Evolutionary conservation across 2,888 invertebrate species (phyloP).

Genomic region (Phragmatobia fuliginosa): DNA sequence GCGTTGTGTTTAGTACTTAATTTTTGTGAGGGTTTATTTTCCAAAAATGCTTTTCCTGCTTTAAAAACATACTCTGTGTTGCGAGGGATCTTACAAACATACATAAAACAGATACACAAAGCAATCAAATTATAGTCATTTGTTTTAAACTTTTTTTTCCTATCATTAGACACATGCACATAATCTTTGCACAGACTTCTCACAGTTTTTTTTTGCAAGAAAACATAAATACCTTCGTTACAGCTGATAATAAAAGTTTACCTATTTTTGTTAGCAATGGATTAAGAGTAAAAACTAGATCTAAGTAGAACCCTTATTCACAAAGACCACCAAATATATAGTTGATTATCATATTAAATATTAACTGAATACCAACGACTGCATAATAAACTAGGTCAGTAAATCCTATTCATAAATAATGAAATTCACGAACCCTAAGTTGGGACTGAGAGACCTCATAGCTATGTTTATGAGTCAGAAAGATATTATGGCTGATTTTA

Average conservation of each 20-base stretch:
- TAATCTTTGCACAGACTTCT: too few relatives aligned
- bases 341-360: neutral
- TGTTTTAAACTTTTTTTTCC: too few relatives aligned
- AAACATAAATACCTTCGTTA: too few relatives aligned
- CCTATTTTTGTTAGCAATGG: neutral
- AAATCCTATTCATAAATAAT: conserved; percentile 1
- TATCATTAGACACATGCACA: too few relatives aligned
- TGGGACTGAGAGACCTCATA: neutral
- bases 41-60: too few relatives aligned
- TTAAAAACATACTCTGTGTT: too few relatives aligned
- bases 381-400: neutral
- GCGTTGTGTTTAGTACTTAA: neutral
- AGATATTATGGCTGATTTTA: neutral
- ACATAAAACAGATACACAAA: neutral
- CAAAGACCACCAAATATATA: neutral
- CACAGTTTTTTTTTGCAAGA: too few relatives aligned
- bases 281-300: neutral
- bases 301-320: neutral
- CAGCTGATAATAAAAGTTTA: too few relatives aligned
- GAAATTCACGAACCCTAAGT: neutral
- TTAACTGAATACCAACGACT: neutral
- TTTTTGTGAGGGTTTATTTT: neutral
- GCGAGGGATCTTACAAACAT: too few relatives aligned
- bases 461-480: neutral
- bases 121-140: too few relatives aligned